Percentiles rank a stretch among this genome's conserved stretches.
Evolutionary conservation across 2,888 invertebrate species (phyloP).

Genomic region (Nowickia ferox): DNA sequence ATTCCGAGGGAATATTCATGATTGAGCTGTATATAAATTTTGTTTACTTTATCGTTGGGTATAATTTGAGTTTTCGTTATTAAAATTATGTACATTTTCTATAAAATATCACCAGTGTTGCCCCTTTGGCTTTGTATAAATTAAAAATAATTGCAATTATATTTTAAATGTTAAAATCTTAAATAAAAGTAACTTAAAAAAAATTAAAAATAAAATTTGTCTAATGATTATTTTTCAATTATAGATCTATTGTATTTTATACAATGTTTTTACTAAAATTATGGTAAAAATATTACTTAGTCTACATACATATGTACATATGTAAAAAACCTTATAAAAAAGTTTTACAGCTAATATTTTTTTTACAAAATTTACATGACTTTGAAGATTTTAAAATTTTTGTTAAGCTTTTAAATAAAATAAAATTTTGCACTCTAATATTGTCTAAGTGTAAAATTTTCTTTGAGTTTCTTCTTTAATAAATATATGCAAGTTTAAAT

Average conservation of each 20-base stretch:
- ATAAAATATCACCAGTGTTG: slow-evolving; percentile 59
- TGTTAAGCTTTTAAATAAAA: neutral
- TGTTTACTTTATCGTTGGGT: slow-evolving; percentile 38
- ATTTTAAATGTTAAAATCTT: neutral
- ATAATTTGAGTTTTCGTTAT: slow-evolving; percentile 38
- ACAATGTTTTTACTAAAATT: too few relatives aligned
- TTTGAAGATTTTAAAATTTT: neutral
- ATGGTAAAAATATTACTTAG: too few relatives aligned
- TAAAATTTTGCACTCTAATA: slow-evolving; percentile 28
- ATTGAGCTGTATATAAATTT: neutral
- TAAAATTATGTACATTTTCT: slow-evolving; percentile 22
- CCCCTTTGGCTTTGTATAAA: slow-evolving; percentile 35
- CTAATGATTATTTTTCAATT: too few relatives aligned
- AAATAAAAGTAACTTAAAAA: neutral
- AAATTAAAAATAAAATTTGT: too few relatives aligned
- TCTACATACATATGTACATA: too few relatives aligned
- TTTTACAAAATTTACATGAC: neutral
- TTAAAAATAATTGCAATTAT: neutral
- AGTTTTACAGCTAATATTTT: neutral
- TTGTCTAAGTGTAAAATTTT: slow-evolving; percentile 22
- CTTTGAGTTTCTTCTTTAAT: neutral
- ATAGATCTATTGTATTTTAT: too few relatives aligned
- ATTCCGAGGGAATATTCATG: too few relatives aligned
- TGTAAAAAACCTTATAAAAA: neutral
- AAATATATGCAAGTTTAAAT: too few relatives aligned